A percentile compares a stretch with the other conserved stretches of the same genome.
Conservation (phyloP, 2,113 vertebrate genomes). For the Melierax canorus region DNA sequence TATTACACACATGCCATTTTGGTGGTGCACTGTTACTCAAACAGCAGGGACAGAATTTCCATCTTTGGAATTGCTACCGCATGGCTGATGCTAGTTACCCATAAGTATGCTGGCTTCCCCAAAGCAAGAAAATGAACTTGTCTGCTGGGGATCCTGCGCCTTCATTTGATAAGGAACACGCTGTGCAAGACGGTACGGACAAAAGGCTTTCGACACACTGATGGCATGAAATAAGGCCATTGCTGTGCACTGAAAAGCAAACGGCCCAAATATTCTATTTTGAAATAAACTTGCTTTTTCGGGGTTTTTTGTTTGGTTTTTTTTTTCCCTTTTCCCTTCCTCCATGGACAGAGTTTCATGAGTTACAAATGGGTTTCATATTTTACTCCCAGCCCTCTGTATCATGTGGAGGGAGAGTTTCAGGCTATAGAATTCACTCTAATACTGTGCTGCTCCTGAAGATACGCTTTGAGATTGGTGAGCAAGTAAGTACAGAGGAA, state of each 20-base stretch:
- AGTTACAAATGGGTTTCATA: background rate
- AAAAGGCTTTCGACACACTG: background rate
- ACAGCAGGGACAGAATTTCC: constrained; percentile 17
- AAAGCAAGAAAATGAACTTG: background rate
- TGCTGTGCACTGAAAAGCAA: background rate
- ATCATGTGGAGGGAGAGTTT: background rate
- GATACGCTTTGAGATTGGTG: background rate
- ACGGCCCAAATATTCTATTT: background rate
- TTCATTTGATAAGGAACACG: background rate
- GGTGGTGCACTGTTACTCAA: background rate
- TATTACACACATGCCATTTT: background rate
- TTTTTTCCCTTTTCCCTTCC: background rate
- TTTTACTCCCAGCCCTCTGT: background rate
- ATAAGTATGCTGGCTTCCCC: background rate
- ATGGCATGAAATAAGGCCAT: background rate
- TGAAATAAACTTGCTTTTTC: background rate
- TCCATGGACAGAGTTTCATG: background rate
- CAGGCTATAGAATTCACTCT: background rate
- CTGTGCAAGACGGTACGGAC: fast-evolving
- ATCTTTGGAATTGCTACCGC: constrained; percentile 43
- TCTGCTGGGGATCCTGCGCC: background rate
- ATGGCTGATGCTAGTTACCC: background rate
- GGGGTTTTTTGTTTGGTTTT: no score
- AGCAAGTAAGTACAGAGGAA: background rate
- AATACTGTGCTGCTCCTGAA: background rate